phyloP scores from a whole-genome alignment of 2,113 vertebrate genomes.

The Kryptolebias marmoratus region DNA sequence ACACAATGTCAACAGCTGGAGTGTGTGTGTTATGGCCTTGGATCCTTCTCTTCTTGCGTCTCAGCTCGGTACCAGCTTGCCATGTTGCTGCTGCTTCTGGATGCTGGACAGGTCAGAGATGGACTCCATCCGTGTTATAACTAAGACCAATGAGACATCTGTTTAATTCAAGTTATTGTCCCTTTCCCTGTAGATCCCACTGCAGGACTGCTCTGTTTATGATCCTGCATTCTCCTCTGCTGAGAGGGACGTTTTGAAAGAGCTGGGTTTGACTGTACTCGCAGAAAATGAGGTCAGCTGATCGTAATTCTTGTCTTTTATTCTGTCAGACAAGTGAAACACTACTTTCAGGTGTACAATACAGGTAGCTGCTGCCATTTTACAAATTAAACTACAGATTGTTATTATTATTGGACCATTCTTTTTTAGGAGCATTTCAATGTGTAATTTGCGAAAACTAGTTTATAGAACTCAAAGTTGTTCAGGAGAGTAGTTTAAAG shows the following conservation, averaged over 20 bases:
- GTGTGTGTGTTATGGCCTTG: constrained; percentile 91
- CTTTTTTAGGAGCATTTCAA: neutral
- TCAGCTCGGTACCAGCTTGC: constrained; percentile 86
- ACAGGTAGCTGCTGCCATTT: neutral
- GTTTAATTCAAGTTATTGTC: neutral
- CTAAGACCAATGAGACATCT: neutral
- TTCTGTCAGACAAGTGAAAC: neutral
- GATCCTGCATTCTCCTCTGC: constrained; percentile 86
- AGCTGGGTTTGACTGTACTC: constrained; percentile 84
- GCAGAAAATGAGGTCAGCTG: constrained; percentile 88
- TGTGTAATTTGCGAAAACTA: no score
- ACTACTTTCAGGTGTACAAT: neutral
- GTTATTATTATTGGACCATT: neutral
- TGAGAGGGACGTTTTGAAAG: constrained; percentile 79
- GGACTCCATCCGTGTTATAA: neutral
- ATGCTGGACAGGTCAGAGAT: constrained; percentile 81
- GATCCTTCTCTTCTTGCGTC: constrained; percentile 84
- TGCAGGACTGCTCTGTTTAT: constrained; percentile 78
- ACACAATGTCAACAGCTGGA: constrained; percentile 32
- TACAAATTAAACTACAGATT: neutral
- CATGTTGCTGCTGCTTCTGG: constrained; percentile 88
- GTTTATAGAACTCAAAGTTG: no score
- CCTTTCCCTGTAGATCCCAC: constrained; percentile 57
- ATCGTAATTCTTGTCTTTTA: neutral
- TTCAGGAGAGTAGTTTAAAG: no score